Base-by-base conservation (phyloP, 2,888 invertebrate species). In the Ctenicera cuprea region DNA sequence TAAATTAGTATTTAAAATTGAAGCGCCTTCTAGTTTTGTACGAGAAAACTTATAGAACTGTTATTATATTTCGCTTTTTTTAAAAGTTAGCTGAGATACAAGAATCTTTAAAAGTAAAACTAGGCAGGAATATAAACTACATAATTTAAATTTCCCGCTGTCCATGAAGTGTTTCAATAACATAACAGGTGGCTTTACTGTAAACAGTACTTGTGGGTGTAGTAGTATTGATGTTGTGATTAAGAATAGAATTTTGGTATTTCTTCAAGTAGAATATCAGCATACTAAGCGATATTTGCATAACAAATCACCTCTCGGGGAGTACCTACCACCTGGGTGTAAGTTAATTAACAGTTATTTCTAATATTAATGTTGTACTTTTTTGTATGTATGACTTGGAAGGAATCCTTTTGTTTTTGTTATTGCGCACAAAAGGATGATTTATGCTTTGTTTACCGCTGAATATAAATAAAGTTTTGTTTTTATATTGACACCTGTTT, bases 201-300 rank as follows among this genome's bases (percentile, higher is more conserved):
- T 41, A 9, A 18, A 26, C 7, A 62, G 5, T 26, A 26, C n/a
- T 12, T 9, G 62, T 41, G 45, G 68, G 57, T 59, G 68, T 59
- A 59, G 68, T 59, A 59, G 59, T 68, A 68, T 68, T 68, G 68
- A 68, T 68, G 68, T 68, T 68, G 45, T 68, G 68, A 68, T 68
- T 68, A 68, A 9, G 18, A 57, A 59, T 22, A 22, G 22, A n/a
- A 38, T 20, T 14, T 48, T 45, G 16, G 20, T 26, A 26, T 45
- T n/a, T 45, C 7, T 45, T 20, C 30, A 37, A 37, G 33, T 61
- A 61, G 48, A 59, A 68, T n/a, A 45, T 68, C 26, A 8, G 16
- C 43, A 41, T 22, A 62, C n/a, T 62, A 14, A 41, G 16, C 14
- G 18, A 45, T 41, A 41, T 43, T 37, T 38, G 9, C n/a, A 0